A percentile compares a stretch with the other conserved stretches of the same genome.
These are phyloP conservation scores for Elymnias hypermnestra DNA, from an alignment of 1,140 invertebrate genomes.

Conservation along the genomic window DNA sequence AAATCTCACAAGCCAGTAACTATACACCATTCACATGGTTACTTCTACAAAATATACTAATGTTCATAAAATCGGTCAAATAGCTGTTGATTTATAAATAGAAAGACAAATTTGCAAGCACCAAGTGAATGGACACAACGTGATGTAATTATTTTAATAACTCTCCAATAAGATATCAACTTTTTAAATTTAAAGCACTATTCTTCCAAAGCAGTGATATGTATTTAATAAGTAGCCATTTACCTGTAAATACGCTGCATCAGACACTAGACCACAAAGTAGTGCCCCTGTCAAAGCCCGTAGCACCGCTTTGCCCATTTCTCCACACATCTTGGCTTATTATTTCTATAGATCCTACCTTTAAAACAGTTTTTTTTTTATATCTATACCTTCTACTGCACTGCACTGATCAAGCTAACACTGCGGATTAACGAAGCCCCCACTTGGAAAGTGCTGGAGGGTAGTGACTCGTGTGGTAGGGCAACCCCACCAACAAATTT, in stretches of 20 bases:
- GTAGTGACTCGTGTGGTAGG: neutral
- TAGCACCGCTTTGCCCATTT: constrained; percentile 66
- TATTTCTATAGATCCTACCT: neutral
- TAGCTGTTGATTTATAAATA: too few species aligned
- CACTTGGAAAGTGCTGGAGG: constrained; percentile 5
- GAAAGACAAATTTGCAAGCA: too few species aligned
- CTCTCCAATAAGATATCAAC: too few species aligned
- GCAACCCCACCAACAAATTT: neutral
- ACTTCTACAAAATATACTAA: too few species aligned
- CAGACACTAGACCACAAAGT: constrained; percentile 57
- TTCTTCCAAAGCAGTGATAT: too few species aligned
- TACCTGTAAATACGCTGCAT: constrained; percentile 66
- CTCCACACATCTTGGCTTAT: constrained; percentile 47
- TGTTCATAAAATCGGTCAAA: too few species aligned
- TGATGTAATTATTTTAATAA: too few species aligned
- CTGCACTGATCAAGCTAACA: constrained; percentile 9
- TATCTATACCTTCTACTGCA: constrained; percentile 3
- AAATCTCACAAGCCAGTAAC: too few species aligned
- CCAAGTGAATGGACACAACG: too few species aligned
- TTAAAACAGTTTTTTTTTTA: neutral
- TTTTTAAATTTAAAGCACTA: neutral
- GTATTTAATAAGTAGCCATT: constrained; percentile 6
- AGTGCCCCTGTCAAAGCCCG: constrained; percentile 61
- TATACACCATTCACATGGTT: too few species aligned
- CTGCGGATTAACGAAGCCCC: constrained; percentile 13